Evolutionary conservation across 2,797 vertebrate species (phyloP), one percentile per base, ranked within the genome.

Genomic region (Bradypodion ventrale): DNA sequence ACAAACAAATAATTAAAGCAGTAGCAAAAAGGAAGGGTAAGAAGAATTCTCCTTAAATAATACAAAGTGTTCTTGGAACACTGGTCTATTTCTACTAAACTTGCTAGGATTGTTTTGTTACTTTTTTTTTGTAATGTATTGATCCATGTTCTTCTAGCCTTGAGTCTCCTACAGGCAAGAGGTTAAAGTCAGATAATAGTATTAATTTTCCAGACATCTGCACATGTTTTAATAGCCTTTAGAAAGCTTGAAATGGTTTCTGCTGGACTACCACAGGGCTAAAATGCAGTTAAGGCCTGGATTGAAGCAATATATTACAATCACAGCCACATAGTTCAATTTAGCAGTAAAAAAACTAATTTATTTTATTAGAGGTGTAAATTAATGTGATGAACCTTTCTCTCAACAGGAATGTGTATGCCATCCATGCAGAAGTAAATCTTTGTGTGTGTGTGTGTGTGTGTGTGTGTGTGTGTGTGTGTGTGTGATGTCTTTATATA

Each of bases 201-300:
- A 95, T 96, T 97, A 94, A 96, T 96, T 96, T 96, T 96, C 95
- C 93, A 96, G 95, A 96, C 95, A 96, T 94, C 94, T 94, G 92
- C 94, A 94, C 95, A 95, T 94, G 94, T 95, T 96, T 95, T 95
- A 96, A 95, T 96, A 95, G 93, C 92, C 93, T 95, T 95, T 94
- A 93, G 90, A 96, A 96, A 92, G 91, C 89, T 93, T 94, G 87
- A 94, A 95, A 93, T 93, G 89, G 89, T 91, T 95, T 95, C 93
- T 93, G 86, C 93, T 93, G 94, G 93, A 94, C 92, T 91, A 95
- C 94, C 94, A 95, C 94, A 93, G 94, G 93, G 92, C 95, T 96
- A 93, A 95, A 95, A 95, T 93, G 91, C 92, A 90, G 94, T 96
- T 96, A 96, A 94, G 91, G 63, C 93, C 90, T 92, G 90, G 90